Evolutionary conservation across 1,140 invertebrate genomes (phyloP), one percentile per base, ranked within the genome.

Genomic region (Caenorhabditis latens): DNA sequence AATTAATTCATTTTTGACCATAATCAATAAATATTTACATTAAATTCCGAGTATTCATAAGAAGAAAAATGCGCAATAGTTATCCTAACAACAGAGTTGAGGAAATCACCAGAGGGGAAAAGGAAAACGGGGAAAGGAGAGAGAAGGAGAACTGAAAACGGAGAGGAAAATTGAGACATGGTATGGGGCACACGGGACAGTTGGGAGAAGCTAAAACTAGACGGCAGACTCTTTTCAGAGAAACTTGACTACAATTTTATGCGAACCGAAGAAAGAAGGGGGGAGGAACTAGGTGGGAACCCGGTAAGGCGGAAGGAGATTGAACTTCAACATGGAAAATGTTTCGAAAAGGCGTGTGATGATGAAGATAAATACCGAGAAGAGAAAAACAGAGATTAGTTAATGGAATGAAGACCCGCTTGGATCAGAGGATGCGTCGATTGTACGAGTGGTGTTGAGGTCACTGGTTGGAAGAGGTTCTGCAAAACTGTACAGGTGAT

Each of bases 21-120:
- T 8, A 85, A 75, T 55, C 57, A 84, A 84, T 84, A 84, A 84
- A 84, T 85, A 71, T 85, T 85, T 67, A 85, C 82, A 84, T 21
- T 55, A 83, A 82, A 40, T 24, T 32, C 32, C 32, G 43, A 84
- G 48, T 43, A 84, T n/a, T 3, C 32, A 48, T 40, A n/a, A n/a
- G n/a, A 43, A 57, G 21, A 14, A 58, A 40, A 83, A 61, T 55
- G 43, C 32, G n/a, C 40, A 61, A 61, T 58, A 58, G 55, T 84
- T 58, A 84, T 61, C 42, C 55, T 84, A 84, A 19, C 55, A 50
- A 84, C 32, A 46, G 24, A 8, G 50, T 57, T 83, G 24, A 40
- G n/a, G 40, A 84, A 83, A 40, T 3, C 58, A 61, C 48, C 13
- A 13, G 13, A 32, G 24, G 24, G 83, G 58, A 84, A 84, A 55